Conservation (phyloP, 1,140 invertebrate genomes). For the Anoplolepis gracilipes region DNA sequence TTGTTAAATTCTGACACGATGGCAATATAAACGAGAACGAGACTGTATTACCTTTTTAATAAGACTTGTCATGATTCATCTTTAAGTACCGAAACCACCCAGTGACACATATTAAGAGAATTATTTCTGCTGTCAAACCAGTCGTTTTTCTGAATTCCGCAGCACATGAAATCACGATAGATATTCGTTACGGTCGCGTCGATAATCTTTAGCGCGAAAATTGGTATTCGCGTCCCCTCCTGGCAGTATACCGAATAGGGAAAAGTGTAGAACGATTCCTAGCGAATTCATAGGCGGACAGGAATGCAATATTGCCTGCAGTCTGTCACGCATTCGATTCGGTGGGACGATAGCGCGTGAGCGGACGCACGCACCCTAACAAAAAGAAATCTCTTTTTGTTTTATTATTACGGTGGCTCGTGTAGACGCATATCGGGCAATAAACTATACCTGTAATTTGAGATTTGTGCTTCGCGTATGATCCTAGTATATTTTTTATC, state of each 20-base stretch:
- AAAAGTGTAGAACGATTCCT: conserved; percentile 41
- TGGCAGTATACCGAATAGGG: conserved; percentile 15
- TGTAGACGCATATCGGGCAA: conserved; percentile 73
- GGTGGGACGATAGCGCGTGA: conserved; percentile 52
- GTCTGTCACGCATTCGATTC: conserved; percentile 80
- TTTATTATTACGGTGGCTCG: conserved; percentile 71
- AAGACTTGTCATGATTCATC: conserved; percentile 25
- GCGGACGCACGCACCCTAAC: conserved; percentile 39
- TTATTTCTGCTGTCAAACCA: background rate
- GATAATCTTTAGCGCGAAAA: conserved; percentile 58
- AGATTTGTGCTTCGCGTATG: conserved; percentile 82
- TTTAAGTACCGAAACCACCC: background rate
- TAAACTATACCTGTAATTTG: conserved; percentile 75
- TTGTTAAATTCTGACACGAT: background rate
- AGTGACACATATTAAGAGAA: conserved; percentile 6
- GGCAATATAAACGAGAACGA: background rate
- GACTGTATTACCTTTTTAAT: background rate
- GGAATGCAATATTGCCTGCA: conserved; percentile 80
- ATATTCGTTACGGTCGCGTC: conserved; percentile 64
- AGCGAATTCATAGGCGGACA: conserved; percentile 77
- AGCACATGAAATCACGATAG: conserved; percentile 48
- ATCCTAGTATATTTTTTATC: conserved; percentile 80
- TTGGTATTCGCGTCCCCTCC: conserved; percentile 47
- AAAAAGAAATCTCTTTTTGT: conserved; percentile 48
- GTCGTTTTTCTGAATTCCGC: conserved; percentile 24